phyloP scores from a whole-genome alignment of 2,113 vertebrate species.

The Brevimyrus niger region DNA sequence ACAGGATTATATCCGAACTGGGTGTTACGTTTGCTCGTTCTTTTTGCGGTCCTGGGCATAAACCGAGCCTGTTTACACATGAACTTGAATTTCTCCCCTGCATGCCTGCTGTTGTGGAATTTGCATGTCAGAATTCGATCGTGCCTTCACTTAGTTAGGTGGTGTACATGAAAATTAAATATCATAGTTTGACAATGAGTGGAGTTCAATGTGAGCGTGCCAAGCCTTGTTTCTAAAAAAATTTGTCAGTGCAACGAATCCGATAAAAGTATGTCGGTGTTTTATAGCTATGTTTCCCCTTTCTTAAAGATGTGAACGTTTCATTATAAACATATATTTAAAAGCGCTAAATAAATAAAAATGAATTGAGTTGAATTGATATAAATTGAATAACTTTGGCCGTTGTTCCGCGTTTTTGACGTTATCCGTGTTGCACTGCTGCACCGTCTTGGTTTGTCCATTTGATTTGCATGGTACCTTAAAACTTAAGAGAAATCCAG shows the following conservation, averaged over 20 bases:
- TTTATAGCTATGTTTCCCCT: not conserved
- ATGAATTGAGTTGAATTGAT: too few species aligned
- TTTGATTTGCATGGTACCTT: not conserved
- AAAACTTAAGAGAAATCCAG: not conserved
- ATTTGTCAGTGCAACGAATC: not conserved
- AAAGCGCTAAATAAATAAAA: too few species aligned
- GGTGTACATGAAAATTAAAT: not conserved
- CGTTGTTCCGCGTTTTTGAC: not conserved
- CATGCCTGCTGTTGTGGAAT: not conserved
- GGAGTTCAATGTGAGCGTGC: not conserved
- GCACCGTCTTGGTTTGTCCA: not conserved
- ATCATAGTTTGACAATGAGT: not conserved
- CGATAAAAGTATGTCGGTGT: not conserved
- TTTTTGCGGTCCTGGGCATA: not conserved
- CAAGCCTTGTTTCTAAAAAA: not conserved
- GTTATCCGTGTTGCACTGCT: not conserved
- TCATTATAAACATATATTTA: not conserved
- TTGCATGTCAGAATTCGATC: not conserved
- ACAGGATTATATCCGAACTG: not conserved
- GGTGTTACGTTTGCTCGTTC: not conserved
- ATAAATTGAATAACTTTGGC: too few species aligned
- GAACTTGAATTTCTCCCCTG: not conserved
- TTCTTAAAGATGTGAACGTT: not conserved
- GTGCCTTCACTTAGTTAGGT: not conserved
- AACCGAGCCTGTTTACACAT: not conserved